Base-by-base conservation (phyloP, 2,888 invertebrate species). In the Chloroclysta siterata region DNA sequence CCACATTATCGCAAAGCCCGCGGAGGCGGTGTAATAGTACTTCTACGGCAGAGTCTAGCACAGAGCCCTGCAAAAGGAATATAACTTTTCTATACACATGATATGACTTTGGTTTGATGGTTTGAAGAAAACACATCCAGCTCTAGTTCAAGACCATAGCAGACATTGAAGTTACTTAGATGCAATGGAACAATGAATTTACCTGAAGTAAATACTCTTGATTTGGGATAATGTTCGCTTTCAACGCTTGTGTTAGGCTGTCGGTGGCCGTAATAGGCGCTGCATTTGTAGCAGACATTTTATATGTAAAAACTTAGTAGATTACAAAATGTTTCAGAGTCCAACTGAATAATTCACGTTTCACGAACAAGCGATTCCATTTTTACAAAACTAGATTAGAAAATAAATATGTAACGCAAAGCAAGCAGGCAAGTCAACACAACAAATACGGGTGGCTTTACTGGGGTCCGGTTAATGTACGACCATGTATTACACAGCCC, bases 1-100 rank as follows among this genome's bases (percentile, higher is more conserved):
- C 97, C 0, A 97, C 97, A 90, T 97, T 97, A 78, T 99, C 99
- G 85, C 99, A 99, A 6, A 99, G 93, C 1, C 99, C 99, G 74
- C 98, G 94, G 13, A 99, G 90, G 68, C 98, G 94, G 82, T 99
- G 98, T 13, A 99, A 92, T 33, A 99, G 92, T 17, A 98, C 97
- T 83, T 98, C 98, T 7, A 98, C 97, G 36, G 97, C 97, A 14
- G 96, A 96, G 84, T 99, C 99, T 63, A 98, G 88, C 22, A 99
- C 97, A 14, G 98, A 98, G 4, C 99, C 99, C 94, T 99, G 62
- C 6, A 73, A 74, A 46, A 39, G 5, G 5, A 33, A 50, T 5
- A 52, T 22, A 33, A 33, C 33, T 33, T 22, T 22, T 22, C n/a
- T n/a, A n/a, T n/a, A n/a, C n/a, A 22, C 22, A 33, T 2, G 33